Conservation (phyloP, 2,888 invertebrate species). For the Lacanobia oleracea region DNA sequence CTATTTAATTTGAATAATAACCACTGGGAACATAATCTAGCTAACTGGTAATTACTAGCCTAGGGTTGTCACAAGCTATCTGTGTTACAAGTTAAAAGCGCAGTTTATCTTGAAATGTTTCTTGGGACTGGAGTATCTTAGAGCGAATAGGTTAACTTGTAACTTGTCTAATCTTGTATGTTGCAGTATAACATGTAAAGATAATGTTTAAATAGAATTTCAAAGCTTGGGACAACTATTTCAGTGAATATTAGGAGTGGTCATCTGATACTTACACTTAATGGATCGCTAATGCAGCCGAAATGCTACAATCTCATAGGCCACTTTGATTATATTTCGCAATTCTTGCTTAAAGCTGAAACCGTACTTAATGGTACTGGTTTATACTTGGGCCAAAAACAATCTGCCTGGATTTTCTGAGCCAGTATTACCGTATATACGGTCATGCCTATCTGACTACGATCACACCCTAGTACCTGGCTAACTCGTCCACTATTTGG, state of each 20-base stretch:
- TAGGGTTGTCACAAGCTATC: slow-evolving; percentile 51
- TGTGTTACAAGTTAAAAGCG: slow-evolving; percentile 12
- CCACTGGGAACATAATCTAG: slow-evolving; percentile 50
- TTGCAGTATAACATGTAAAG: slow-evolving; percentile 12
- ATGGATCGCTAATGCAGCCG: neutral
- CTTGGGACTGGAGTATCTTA: slow-evolving; percentile 11
- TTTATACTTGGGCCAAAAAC: too few relatives aligned
- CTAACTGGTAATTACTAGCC: slow-evolving; percentile 50
- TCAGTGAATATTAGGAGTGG: slow-evolving; percentile 13
- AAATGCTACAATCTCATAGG: neutral
- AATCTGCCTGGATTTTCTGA: too few relatives aligned
- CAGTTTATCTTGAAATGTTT: slow-evolving; percentile 38
- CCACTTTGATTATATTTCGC: neutral
- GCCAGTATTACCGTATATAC: too few relatives aligned
- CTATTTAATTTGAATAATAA: slow-evolving; percentile 65
- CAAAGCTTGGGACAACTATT: neutral
- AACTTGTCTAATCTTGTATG: slow-evolving; percentile 14
- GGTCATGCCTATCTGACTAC: too few relatives aligned
- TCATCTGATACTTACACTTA: neutral
- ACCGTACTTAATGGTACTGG: too few relatives aligned
- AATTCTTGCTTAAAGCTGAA: neutral
- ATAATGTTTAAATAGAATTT: slow-evolving; percentile 13
- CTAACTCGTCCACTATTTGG: too few relatives aligned
- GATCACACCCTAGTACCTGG: too few relatives aligned
- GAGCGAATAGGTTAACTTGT: slow-evolving; percentile 6